Conservation (phyloP, 2,888 invertebrate genomes). For the Tholera decimalis region DNA sequence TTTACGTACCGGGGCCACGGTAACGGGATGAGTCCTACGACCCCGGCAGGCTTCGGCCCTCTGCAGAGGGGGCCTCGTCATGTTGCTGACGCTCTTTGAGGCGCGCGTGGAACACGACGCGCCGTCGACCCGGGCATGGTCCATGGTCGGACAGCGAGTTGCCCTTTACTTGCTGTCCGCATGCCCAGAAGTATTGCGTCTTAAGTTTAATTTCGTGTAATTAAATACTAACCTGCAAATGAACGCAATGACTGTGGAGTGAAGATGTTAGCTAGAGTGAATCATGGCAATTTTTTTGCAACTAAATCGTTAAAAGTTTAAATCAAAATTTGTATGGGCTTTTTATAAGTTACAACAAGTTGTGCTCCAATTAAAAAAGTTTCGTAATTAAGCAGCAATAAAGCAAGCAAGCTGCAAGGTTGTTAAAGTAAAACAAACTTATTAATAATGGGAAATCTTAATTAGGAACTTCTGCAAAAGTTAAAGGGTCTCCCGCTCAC, state of each 20-base stretch:
- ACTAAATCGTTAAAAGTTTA: not conserved
- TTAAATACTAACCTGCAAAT: not conserved
- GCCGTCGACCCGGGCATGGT: no score
- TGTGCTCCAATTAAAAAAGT: not conserved
- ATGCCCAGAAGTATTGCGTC: no score
- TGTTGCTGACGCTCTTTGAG: no score
- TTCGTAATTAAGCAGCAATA: not conserved
- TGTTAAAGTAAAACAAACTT: not conserved
- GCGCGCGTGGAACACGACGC: no score
- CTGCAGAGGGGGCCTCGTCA: no score
- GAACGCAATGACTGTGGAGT: not conserved
- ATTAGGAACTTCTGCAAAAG: conserved; percentile 7
- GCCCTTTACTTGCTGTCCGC: no score
- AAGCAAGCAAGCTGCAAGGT: not conserved
- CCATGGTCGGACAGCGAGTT: no score
- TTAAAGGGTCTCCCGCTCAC: conserved; percentile 46
- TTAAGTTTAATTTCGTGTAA: not conserved
- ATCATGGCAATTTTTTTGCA: not conserved
- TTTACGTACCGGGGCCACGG: no score
- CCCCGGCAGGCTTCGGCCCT: no score
- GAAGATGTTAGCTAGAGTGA: not conserved
- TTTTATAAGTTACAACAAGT: not conserved
- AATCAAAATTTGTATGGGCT: not conserved
- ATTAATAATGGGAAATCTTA: not conserved
- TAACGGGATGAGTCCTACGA: no score